These are phyloP conservation scores for Serinus canaria DNA, from an alignment of 2,113 vertebrate genomes.

Conservation along the genomic window DNA sequence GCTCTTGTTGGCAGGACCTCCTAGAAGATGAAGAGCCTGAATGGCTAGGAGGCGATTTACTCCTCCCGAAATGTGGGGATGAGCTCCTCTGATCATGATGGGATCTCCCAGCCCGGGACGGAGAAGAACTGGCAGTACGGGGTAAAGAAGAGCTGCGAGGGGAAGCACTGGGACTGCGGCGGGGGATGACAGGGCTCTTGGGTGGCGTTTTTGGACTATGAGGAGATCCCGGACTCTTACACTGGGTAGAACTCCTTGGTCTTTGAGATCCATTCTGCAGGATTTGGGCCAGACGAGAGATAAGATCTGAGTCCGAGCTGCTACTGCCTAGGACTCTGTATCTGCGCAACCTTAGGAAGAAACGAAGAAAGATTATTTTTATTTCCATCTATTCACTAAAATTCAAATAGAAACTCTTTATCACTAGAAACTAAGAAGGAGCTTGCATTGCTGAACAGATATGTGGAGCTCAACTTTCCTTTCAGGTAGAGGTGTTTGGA, in stretches of 20 bases:
- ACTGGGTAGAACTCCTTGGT: constrained; percentile 75
- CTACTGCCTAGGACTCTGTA: constrained; percentile 91
- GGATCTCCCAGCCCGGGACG: constrained; percentile 87
- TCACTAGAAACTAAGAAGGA: neutral
- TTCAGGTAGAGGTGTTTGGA: neutral
- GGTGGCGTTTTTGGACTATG: constrained; percentile 85
- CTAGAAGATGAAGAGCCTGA: constrained; percentile 92
- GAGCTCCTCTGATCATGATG: constrained; percentile 84
- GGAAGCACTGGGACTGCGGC: constrained; percentile 92
- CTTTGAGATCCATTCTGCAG: constrained; percentile 89
- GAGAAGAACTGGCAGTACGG: constrained; percentile 93
- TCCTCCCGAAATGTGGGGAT: constrained; percentile 84
- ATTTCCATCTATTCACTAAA: neutral
- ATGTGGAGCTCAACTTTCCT: neutral
- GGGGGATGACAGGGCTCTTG: constrained; percentile 85
- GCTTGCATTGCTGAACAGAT: neutral
- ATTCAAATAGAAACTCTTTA: neutral
- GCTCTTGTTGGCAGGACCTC: constrained; percentile 88
- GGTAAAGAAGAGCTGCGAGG: constrained; percentile 93
- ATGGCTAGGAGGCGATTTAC: constrained; percentile 94
- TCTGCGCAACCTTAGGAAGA: constrained; percentile 81
- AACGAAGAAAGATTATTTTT: constrained; percentile 63
- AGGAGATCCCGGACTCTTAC: constrained; percentile 82
- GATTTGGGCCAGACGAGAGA: constrained; percentile 94
- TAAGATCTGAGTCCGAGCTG: constrained; percentile 92